A percentile compares a stretch with the other conserved stretches of the same genome.
phyloP scores from a whole-genome alignment of 2,797 vertebrate species.

The Caiman crocodilus region DNA sequence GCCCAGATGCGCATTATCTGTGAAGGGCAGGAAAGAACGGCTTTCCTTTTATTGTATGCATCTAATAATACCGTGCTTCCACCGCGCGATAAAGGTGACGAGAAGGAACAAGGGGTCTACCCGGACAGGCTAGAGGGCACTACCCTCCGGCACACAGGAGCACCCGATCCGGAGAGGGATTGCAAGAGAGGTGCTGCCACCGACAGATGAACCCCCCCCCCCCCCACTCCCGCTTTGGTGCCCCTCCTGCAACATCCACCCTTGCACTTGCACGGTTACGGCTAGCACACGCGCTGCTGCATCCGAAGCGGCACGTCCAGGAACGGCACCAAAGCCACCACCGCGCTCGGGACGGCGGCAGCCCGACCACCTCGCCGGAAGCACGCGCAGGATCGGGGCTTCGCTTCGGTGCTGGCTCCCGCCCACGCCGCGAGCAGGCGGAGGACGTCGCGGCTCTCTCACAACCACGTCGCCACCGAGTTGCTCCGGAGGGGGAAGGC shows the following conservation, averaged over 20 bases:
- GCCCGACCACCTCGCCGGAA: fast-evolving
- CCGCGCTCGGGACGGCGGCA: too few species aligned
- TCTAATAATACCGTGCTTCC: not conserved
- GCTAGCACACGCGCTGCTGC: fast-evolving
- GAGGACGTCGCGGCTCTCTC: not conserved
- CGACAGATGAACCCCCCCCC: not conserved
- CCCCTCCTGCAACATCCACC: not conserved
- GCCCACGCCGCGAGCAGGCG: not conserved
- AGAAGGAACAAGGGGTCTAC: fast-evolving
- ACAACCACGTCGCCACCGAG: fast-evolving
- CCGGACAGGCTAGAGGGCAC: not conserved
- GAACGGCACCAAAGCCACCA: not conserved
- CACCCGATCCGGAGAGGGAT: too few species aligned
- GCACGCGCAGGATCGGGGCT: not conserved
- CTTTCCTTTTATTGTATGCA: slow-evolving; percentile 69
- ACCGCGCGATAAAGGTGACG: not conserved
- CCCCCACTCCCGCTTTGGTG: fast-evolving
- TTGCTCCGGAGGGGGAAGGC: fast-evolving
- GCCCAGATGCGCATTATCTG: slow-evolving; percentile 37
- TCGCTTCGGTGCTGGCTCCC: fast-evolving
- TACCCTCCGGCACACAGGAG: not conserved
- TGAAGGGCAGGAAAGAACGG: slow-evolving; percentile 16
- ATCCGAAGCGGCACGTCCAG: fast-evolving
- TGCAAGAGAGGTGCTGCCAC: not conserved
- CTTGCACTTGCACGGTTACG: not conserved